Evolutionary conservation across 2,113 vertebrate species (phyloP), one percentile per base, ranked within the genome.

Genomic region (Neolamprologus kungweensis): DNA sequence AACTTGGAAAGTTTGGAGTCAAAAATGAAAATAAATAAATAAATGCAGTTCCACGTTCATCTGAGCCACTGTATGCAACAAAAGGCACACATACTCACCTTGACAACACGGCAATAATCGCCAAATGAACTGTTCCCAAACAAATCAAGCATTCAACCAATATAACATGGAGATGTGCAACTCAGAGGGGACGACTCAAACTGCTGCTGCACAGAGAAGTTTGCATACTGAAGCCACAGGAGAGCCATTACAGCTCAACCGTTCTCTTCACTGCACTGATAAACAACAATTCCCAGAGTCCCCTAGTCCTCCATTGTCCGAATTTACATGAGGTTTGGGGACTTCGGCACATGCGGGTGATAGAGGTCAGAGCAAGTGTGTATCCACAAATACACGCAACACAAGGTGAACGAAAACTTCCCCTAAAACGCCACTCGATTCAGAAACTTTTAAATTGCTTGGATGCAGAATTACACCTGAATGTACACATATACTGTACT

Each of bases 271-370:
- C 82, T 89, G 63, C 9, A 3, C 88, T 87, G 91, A 95, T 94
- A 93, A 95, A 95, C 94, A 96, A 95, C 91, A 94, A 94, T 92
- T 95, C 95, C 94, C 95, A 93, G 87, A 94, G 91, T 95, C 90
- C 88, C 91, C 12, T 9, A 42, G 91, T 93, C 91, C 90, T 94
- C 93, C 85, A 80, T 83, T 91, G 93, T 91, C 93, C 85, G 50
- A 90, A 96, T 95, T 95, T 95, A 92, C 93, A 94, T 93, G 81
- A 88, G 84, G 87, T 94, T 92, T 91, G 85, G 83, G 89, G 91
- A 85, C 79, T 92, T 93, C 75, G 31, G 91, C 47, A 68, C 88
- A 90, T 89, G 87, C 82, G 73, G 93, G 85, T 35, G 78, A 81
- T 89, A 87, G 93, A 94, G 94, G 94, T 95, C 94, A 92, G 83